Evolutionary conservation across 2,113 vertebrate genomes (phyloP).

Genomic region (human): DNA sequence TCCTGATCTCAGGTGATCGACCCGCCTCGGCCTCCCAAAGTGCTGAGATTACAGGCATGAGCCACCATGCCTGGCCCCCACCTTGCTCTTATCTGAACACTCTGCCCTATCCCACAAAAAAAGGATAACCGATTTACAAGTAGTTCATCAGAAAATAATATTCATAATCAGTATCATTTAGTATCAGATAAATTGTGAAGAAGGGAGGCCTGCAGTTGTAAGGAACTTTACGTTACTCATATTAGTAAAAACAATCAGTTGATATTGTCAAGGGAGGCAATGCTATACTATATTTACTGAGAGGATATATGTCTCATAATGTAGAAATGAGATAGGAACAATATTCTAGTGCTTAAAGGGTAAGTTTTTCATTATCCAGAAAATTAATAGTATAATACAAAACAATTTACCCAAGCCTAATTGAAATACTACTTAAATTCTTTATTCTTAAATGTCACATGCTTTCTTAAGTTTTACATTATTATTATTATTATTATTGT

Average conservation of each 20-base stretch:
- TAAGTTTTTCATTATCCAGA: conserved; percentile 4
- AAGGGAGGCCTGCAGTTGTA: neutral
- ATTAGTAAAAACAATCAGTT: neutral
- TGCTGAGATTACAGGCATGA: too few species aligned
- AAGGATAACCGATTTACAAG: neutral
- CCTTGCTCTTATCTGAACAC: neutral
- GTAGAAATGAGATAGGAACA: neutral
- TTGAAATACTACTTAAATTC: neutral
- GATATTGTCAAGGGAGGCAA: neutral
- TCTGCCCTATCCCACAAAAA: neutral
- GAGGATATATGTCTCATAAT: neutral
- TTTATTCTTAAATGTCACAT: neutral
- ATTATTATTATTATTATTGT: neutral
- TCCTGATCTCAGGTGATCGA: too few species aligned
- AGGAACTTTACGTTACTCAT: neutral
- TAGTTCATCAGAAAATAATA: conserved; percentile 17
- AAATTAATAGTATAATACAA: conserved; percentile 1
- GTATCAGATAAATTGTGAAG: neutral
- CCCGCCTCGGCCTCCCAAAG: too few species aligned
- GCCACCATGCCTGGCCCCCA: neutral
- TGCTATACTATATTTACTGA: neutral
- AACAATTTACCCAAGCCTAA: neutral
- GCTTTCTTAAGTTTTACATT: neutral
- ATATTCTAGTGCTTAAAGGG: neutral
- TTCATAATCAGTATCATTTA: neutral